A percentile compares a stretch with the other conserved stretches of the same genome.
phyloP scores from a whole-genome alignment of 2,888 invertebrate genomes.

The Microctonus hyperodae region DNA sequence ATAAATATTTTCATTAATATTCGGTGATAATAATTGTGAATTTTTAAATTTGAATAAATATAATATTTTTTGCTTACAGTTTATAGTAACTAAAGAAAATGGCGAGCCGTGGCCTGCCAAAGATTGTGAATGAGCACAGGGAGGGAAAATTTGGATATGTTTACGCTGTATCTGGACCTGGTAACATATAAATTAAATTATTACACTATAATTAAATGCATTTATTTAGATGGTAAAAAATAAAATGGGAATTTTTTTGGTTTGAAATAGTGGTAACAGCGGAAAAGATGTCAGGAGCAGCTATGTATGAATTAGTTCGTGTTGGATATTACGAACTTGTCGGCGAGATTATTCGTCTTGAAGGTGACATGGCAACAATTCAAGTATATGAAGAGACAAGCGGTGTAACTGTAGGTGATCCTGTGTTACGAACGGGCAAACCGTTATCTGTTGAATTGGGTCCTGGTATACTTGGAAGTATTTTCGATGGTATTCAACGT shows the following conservation, averaged over 20 bases:
- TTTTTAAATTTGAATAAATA: not conserved
- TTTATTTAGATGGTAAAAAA: not conserved
- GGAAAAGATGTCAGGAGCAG: slow-evolving; percentile 98
- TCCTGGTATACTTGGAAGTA: slow-evolving; percentile 98
- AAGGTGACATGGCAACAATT: slow-evolving; percentile 99
- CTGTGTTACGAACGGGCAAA: slow-evolving; percentile 97
- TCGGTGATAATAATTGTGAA: not conserved
- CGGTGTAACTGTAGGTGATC: slow-evolving; percentile 99
- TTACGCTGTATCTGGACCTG: slow-evolving; percentile 97
- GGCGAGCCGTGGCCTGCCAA: slow-evolving; percentile 71
- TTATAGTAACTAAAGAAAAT: slow-evolving; percentile 64
- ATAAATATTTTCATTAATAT: not conserved
- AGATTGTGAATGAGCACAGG: slow-evolving; percentile 82
- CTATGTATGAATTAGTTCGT: slow-evolving; percentile 99
- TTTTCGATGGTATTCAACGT: slow-evolving; percentile 99
- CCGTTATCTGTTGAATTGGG: slow-evolving; percentile 98
- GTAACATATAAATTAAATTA: slow-evolving; percentile 65
- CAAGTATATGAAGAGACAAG: slow-evolving; percentile 97
- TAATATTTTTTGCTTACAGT: slow-evolving; percentile 21
- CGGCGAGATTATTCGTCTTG: slow-evolving; percentile 99
- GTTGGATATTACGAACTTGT: slow-evolving; percentile 98
- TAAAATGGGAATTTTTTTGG: no score
- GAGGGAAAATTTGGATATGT: slow-evolving; percentile 94
- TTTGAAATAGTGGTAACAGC: slow-evolving; percentile 90
- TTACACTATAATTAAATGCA: not conserved